phyloP scores from a whole-genome alignment of 2,113 vertebrate genomes.

The Chloebia gouldiae region DNA sequence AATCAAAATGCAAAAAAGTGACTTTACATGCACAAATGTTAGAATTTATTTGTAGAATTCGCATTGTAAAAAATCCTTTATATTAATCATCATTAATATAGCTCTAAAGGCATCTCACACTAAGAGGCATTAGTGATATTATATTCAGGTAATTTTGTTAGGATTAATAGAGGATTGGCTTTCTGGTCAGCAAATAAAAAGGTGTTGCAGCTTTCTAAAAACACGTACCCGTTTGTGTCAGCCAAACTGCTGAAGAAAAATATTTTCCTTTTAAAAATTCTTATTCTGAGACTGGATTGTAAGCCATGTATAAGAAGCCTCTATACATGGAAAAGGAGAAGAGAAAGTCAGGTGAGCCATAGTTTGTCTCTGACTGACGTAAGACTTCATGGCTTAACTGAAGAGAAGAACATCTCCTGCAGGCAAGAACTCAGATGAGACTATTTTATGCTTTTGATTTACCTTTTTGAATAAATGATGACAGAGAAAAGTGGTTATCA shows the following conservation, averaged over 20 bases:
- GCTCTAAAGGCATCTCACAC: background rate
- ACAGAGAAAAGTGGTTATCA: constrained; percentile 30
- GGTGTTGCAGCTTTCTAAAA: background rate
- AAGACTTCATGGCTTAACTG: constrained; percentile 14
- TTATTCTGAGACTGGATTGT: background rate
- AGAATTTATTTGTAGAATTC: background rate
- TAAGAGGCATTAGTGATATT: background rate
- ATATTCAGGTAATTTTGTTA: background rate
- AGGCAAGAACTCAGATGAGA: constrained; percentile 33
- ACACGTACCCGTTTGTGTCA: background rate
- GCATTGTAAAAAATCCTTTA: background rate
- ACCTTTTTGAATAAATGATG: constrained; percentile 61
- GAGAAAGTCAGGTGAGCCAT: background rate
- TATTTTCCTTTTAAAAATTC: background rate
- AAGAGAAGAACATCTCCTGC: background rate
- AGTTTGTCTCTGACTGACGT: background rate
- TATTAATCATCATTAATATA: background rate
- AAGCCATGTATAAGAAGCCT: background rate
- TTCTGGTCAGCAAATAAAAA: background rate
- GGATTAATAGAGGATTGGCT: background rate
- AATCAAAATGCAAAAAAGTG: background rate
- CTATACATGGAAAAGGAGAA: background rate
- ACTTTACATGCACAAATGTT: background rate
- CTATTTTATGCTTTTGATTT: constrained; percentile 50
- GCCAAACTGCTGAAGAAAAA: background rate